These are phyloP conservation scores for Drosophila truncata DNA, from an alignment of 1,140 invertebrate genomes.

Conservation along the genomic window DNA sequence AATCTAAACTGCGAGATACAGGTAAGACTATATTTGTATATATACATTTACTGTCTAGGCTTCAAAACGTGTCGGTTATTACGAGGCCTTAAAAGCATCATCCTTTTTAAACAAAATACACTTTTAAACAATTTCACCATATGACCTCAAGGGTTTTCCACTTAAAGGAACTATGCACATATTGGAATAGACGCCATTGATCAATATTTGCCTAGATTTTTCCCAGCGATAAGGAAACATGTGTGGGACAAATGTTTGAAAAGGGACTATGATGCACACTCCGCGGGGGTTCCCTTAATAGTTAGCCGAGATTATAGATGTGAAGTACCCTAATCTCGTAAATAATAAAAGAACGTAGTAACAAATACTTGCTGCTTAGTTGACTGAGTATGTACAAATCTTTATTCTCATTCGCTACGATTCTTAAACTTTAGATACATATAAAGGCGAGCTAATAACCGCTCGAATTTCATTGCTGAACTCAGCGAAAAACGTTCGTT, in stretches of 20 bases:
- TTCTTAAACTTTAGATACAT: not conserved
- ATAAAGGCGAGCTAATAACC: not conserved
- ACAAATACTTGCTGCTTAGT: not conserved
- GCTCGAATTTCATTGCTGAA: conserved; percentile 10
- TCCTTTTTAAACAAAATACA: not conserved
- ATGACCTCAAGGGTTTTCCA: not conserved
- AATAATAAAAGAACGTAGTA: not conserved
- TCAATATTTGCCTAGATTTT: not conserved
- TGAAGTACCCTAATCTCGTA: not conserved
- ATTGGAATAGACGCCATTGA: not conserved
- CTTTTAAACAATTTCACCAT: not conserved
- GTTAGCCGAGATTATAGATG: not conserved
- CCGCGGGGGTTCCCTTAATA: not conserved
- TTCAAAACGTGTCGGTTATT: not conserved
- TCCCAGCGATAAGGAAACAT: not conserved
- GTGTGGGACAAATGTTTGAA: not conserved
- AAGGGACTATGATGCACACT: not conserved
- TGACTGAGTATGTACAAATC: not conserved
- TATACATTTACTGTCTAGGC: not conserved
- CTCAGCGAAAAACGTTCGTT: conserved; percentile 17
- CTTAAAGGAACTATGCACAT: not conserved
- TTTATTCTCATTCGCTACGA: conserved; percentile 1
- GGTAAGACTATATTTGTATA: not conserved
- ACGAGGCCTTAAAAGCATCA: not conserved
- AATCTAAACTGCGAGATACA: not conserved